Conservation (phyloP, 2,113 vertebrate genomes). For the Probosciger aterrimus region DNA sequence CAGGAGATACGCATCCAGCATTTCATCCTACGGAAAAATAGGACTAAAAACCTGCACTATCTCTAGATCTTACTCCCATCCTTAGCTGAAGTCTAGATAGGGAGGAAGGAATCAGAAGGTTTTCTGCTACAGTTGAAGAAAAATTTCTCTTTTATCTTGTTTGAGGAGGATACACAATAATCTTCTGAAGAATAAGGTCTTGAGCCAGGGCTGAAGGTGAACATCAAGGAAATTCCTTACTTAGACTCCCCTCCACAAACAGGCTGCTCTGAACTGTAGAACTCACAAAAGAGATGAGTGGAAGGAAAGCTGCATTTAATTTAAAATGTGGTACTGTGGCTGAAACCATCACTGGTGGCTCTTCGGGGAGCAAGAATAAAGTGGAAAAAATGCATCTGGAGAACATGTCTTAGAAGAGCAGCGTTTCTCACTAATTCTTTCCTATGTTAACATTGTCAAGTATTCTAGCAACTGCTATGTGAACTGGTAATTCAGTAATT, state of each 20-base stretch:
- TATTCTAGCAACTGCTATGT: not conserved
- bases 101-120: not conserved
- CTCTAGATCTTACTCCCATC: not conserved
- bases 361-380: not conserved
- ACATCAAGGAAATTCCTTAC: not conserved
- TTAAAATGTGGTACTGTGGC: not conserved
- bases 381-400: not conserved
- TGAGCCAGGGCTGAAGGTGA: not conserved
- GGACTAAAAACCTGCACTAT: not conserved
- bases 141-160: not conserved
- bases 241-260: not conserved
- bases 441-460: not conserved
- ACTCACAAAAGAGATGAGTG: not conserved
- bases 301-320: not conserved
- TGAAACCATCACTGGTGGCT: not conserved
- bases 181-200: not conserved
- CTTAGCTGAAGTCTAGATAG: not conserved
- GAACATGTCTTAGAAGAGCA: not conserved
- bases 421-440: not conserved
- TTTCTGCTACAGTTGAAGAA: not conserved
- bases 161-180: not conserved
- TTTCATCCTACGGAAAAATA: accelerated
- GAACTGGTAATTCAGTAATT: not conserved
- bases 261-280: not conserved
- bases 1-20: not conserved